phyloP scores from a whole-genome alignment of 2,888 invertebrate species.

The Xiphydria camelus region DNA sequence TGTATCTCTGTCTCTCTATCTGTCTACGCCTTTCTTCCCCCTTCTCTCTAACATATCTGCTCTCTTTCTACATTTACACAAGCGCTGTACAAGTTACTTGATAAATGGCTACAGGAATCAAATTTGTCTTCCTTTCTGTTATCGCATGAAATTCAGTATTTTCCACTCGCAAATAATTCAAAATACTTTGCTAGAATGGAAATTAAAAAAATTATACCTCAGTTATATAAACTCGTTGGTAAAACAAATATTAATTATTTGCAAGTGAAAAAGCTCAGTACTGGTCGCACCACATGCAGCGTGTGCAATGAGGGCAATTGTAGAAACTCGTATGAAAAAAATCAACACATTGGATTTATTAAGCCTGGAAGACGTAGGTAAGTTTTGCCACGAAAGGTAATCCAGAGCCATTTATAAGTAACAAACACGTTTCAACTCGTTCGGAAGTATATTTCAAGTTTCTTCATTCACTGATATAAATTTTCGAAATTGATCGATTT shows the following conservation, averaged over 20 bases:
- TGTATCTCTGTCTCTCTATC: constrained; percentile 25
- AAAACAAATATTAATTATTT: too few species aligned
- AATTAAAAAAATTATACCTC: constrained; percentile 9
- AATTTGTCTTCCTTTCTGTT: constrained; percentile 27
- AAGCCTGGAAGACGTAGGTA: too few species aligned
- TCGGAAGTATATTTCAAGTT: not conserved
- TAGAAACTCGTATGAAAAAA: too few species aligned
- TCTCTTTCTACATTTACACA: constrained; percentile 16
- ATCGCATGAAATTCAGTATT: constrained; percentile 37
- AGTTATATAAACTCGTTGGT: too few species aligned
- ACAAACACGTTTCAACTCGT: constrained; percentile 29
- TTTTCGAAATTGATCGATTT: not conserved
- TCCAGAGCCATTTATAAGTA: constrained; percentile 39
- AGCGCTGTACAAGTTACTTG: constrained; percentile 39
- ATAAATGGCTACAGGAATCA: constrained; percentile 43
- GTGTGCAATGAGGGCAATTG: too few species aligned
- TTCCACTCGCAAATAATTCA: constrained; percentile 10
- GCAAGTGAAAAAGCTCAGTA: too few species aligned
- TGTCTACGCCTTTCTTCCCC: not conserved
- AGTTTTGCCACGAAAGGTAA: too few species aligned
- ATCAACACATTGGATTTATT: too few species aligned
- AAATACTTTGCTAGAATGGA: constrained; percentile 14
- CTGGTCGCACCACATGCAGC: too few species aligned
- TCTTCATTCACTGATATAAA: not conserved
- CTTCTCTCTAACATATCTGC: constrained; percentile 6